Conservation (phyloP, 2,113 vertebrate species). For the Oreotragus oreotragus region DNA sequence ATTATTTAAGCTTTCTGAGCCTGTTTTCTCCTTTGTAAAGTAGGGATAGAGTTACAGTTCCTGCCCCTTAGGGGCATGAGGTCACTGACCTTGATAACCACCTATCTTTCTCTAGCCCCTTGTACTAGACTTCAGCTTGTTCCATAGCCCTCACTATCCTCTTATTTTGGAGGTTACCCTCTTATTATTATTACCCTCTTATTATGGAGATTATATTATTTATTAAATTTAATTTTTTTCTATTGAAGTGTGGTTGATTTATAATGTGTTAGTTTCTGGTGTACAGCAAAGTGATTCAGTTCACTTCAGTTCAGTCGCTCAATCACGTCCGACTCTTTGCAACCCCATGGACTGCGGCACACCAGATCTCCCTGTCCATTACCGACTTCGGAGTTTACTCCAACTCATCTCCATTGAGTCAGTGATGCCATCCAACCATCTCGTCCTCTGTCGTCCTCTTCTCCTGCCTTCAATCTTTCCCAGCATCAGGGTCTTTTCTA, state of each 20-base stretch:
- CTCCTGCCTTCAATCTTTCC: neutral
- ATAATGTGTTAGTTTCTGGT: neutral
- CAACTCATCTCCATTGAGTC: neutral
- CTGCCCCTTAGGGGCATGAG: neutral
- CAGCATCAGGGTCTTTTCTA: neutral
- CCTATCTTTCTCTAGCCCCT: neutral
- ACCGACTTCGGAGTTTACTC: neutral
- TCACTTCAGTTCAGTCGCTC: neutral
- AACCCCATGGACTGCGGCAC: neutral
- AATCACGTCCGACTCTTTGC: rapidly evolving
- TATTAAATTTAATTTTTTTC: neutral
- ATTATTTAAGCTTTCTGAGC: neutral
- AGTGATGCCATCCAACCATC: neutral
- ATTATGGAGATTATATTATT: neutral
- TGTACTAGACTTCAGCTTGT: neutral
- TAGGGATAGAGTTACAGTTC: rapidly evolving
- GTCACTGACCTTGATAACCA: neutral
- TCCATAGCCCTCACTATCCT: rapidly evolving
- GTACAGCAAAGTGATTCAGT: neutral
- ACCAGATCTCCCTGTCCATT: neutral
- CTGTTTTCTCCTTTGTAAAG: neutral
- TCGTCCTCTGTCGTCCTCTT: neutral
- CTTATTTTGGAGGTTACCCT: neutral
- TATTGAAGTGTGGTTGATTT: neutral
- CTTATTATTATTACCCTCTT: no score